Conservation (phyloP, 2,113 vertebrate genomes). For the Rhizomys pruinosus region DNA sequence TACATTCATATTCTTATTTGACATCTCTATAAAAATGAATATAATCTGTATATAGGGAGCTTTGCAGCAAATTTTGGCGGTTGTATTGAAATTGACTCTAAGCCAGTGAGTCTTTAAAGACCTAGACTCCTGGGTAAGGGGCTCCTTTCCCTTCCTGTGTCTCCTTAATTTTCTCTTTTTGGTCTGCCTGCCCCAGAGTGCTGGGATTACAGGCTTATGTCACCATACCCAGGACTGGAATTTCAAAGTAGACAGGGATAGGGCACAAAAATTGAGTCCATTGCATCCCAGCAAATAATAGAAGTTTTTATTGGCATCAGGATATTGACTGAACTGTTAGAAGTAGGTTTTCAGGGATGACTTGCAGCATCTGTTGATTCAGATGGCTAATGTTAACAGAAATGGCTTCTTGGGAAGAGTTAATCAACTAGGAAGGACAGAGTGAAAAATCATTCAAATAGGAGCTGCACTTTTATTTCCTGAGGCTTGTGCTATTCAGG, state of each 20-base stretch:
- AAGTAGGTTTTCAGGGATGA: slow-evolving; percentile 25
- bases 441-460: slow-evolving; percentile 14
- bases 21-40: neutral
- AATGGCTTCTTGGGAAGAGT: neutral
- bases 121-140: neutral
- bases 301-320: neutral
- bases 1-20: neutral
- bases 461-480: neutral
- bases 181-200: neutral
- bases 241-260: neutral
- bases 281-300: neutral
- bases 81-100: neutral
- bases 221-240: neutral
- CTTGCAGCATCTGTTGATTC: neutral
- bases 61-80: neutral
- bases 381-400: neutral
- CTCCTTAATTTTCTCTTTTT: neutral
- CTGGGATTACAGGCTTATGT: neutral
- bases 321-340: neutral
- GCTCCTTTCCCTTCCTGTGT: neutral
- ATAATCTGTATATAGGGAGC: neutral
- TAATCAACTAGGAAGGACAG: slow-evolving; percentile 23
- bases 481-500: slow-evolving; percentile 3
- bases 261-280: neutral
- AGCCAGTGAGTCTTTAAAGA: neutral